A percentile compares a stretch with the other conserved stretches of the same genome.
phyloP scores from a whole-genome alignment of 2,113 vertebrate species.

The Sylvia atricapilla region DNA sequence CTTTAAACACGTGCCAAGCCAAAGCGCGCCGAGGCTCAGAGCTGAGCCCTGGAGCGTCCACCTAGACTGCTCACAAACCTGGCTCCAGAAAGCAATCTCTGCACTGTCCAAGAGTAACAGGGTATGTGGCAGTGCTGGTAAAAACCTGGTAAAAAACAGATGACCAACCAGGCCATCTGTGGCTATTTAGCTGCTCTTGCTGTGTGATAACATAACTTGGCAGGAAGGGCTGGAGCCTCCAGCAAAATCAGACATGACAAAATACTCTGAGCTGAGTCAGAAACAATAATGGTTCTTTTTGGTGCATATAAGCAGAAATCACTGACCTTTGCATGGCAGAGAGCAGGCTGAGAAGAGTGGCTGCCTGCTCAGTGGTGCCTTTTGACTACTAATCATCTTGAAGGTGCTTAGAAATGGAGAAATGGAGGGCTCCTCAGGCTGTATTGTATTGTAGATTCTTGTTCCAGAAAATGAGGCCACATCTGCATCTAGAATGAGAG shows the following conservation, averaged over 20 bases:
- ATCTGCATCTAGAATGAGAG: background rate
- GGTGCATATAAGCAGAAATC: background rate
- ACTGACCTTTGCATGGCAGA: background rate
- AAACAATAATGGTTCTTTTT: background rate
- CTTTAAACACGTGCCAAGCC: background rate
- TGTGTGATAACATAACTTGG: conserved; percentile 34
- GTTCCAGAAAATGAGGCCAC: background rate
- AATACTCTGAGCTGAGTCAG: conserved; percentile 38
- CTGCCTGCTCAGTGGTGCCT: background rate
- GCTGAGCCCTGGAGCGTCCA: background rate
- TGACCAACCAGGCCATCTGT: conserved; percentile 8
- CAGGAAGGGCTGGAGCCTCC: background rate
- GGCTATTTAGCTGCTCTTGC: conserved; percentile 36
- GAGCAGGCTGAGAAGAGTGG: background rate
- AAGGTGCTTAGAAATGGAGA: background rate
- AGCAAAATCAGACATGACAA: conserved; percentile 35
- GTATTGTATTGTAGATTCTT: background rate
- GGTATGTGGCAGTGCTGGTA: background rate
- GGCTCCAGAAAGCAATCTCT: background rate
- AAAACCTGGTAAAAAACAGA: background rate
- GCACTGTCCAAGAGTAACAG: background rate
- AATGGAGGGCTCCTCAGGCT: background rate
- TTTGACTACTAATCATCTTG: background rate
- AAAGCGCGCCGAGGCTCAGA: background rate
- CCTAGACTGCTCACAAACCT: background rate